A percentile compares a stretch with the other conserved stretches of the same genome.
Evolutionary conservation across 2,888 invertebrate genomes (phyloP).

Genomic region (Cheilosia variabilis): DNA sequence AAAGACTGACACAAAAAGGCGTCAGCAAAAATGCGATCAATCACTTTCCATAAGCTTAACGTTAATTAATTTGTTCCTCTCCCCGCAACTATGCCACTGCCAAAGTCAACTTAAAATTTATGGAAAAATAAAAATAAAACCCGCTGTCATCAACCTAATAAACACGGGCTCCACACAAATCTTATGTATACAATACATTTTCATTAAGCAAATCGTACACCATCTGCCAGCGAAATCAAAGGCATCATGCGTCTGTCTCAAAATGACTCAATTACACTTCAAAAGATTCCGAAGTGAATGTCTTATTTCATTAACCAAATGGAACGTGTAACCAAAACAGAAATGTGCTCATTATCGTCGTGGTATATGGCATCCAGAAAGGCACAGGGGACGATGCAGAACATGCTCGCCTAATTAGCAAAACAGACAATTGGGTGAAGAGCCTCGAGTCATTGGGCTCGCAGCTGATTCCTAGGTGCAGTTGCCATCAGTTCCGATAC

Average conservation of each 20-base stretch:
- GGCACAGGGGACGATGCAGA: neutral
- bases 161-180: conserved; percentile 14
- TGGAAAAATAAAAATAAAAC: neutral
- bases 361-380: neutral
- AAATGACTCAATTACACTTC: conserved; percentile 42
- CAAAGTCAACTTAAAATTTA: neutral
- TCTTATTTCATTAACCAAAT: conserved; percentile 32
- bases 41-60: neutral
- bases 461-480: no score
- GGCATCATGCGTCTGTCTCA: conserved; percentile 24
- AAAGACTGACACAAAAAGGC: neutral
- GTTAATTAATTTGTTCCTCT: neutral
- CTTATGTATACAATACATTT: conserved; percentile 29
- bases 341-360: conserved; percentile 5
- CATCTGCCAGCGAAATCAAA: conserved; percentile 30
- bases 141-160: conserved; percentile 41
- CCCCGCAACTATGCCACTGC: neutral
- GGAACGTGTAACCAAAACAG: conserved; percentile 3
- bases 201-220: conserved; percentile 35
- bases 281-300: conserved; percentile 18
- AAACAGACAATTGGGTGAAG: conserved; percentile 28
- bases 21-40: neutral
- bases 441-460: neutral
- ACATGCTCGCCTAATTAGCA: conserved; percentile 33
- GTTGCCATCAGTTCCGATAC: no score